Evolutionary conservation across 2,888 invertebrate genomes (phyloP).

Genomic region (Volucella inanis): DNA sequence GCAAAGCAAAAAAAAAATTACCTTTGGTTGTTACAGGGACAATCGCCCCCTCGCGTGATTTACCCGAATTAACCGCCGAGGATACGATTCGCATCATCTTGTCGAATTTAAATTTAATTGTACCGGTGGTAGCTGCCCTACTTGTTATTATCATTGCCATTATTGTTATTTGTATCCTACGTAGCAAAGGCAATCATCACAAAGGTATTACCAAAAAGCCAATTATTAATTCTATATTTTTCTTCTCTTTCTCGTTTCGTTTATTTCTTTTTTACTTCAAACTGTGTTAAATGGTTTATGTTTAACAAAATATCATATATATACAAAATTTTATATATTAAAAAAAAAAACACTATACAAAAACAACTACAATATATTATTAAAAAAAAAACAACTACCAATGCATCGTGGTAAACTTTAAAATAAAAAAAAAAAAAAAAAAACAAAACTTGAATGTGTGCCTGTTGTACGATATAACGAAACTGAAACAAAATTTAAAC

Average conservation of each 20-base stretch:
- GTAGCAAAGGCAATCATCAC: slow-evolving; percentile 91
- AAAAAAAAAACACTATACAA: slow-evolving; percentile 66
- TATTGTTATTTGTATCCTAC: slow-evolving; percentile 95
- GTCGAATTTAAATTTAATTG: slow-evolving; percentile 95
- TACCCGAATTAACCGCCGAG: slow-evolving; percentile 90
- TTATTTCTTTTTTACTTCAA: slow-evolving; percentile 75
- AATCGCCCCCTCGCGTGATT: slow-evolving; percentile 94
- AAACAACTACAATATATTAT: slow-evolving; percentile 50
- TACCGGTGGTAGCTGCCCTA: slow-evolving; percentile 95
- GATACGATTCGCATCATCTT: slow-evolving; percentile 94
- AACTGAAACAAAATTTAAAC: slow-evolving; percentile 40
- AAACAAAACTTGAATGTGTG: slow-evolving; percentile 69
- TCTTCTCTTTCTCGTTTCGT: slow-evolving; percentile 78
- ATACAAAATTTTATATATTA: slow-evolving; percentile 65
- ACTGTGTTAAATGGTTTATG: slow-evolving; percentile 76
- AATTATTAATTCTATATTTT: slow-evolving; percentile 80
- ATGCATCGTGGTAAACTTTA: slow-evolving; percentile 71
- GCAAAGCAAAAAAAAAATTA: slow-evolving; percentile 69
- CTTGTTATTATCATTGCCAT: slow-evolving; percentile 96
- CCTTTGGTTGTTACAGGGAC: slow-evolving; percentile 92
- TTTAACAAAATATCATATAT: slow-evolving; percentile 48
- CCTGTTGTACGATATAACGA: slow-evolving; percentile 70
- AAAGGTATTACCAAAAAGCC: slow-evolving; percentile 88
- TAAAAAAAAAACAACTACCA: slow-evolving; percentile 40
- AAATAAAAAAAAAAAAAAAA: too few relatives aligned